Percentiles rank a stretch among this genome's conserved stretches.
Evolutionary conservation across 1,140 invertebrate species (phyloP).

Genomic region (Thaumetopoea pityocampa): DNA sequence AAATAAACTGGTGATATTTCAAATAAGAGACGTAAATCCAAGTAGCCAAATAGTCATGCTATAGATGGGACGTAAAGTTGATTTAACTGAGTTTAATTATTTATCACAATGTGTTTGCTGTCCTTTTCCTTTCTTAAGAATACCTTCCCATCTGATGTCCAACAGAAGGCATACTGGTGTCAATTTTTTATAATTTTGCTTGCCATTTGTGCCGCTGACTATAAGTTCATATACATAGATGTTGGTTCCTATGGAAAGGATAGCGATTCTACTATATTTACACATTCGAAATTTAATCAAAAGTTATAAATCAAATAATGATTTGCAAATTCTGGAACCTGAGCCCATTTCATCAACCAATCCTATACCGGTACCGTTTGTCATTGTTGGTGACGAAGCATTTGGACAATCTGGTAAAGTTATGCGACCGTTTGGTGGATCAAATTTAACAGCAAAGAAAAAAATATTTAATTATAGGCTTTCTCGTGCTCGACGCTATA

Average conservation of each 20-base stretch:
- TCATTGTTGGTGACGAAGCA: not conserved
- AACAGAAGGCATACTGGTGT: too few species aligned
- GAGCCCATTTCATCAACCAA: too few species aligned
- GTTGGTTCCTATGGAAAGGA: conserved; percentile 45
- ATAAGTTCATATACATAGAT: conserved; percentile 54
- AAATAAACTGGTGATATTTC: too few species aligned
- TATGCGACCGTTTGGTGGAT: not conserved
- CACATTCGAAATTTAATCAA: conserved; percentile 16
- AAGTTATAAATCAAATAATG: conserved; percentile 19
- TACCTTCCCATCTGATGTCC: too few species aligned
- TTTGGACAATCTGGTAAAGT: too few species aligned
- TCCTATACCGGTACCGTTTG: not conserved
- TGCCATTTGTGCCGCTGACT: conserved; percentile 39
- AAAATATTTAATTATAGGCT: not conserved
- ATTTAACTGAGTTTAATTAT: too few species aligned
- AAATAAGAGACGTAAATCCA: too few species aligned
- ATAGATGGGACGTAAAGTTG: too few species aligned
- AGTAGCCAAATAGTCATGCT: too few species aligned
- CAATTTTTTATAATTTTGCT: not conserved
- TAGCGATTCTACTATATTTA: conserved; percentile 22
- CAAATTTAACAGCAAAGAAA: not conserved
- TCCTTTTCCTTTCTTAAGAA: too few species aligned
- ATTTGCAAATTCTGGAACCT: conserved; percentile 18
- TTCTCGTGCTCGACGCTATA: not conserved
- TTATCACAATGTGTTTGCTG: too few species aligned